phyloP scores from a whole-genome alignment of 2,113 vertebrate genomes.

The Antennarius striatus region DNA sequence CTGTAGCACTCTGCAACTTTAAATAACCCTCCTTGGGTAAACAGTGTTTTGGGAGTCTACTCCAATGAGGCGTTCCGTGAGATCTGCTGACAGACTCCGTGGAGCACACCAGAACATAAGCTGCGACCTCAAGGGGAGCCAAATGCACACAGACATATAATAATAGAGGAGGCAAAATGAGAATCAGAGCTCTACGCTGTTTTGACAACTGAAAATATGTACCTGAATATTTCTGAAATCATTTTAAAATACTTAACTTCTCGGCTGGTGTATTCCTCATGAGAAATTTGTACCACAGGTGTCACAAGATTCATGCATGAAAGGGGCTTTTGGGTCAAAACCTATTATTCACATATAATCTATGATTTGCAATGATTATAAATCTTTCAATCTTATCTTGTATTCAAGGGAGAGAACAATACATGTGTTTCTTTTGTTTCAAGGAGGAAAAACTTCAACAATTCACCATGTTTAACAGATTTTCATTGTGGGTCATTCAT shows the following conservation, averaged over 20 bases:
- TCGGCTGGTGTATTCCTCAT: constrained; percentile 6
- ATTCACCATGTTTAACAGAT: no score
- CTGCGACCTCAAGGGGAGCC: constrained; percentile 55
- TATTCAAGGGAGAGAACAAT: no score
- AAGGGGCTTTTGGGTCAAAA: no score
- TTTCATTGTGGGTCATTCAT: no score
- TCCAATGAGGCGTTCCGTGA: no score
- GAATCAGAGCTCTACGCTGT: constrained; percentile 26
- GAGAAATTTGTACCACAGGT: constrained; percentile 11
- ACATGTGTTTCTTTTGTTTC: no score
- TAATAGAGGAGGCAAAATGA: constrained; percentile 39
- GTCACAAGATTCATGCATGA: no score
- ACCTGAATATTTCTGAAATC: constrained; percentile 25
- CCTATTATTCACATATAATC: no score
- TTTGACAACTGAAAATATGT: constrained; percentile 41
- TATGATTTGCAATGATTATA: background rate
- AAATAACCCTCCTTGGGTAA: constrained; percentile 70
- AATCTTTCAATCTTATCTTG: no score
- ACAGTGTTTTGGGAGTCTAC: constrained; percentile 61
- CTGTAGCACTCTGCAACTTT: constrained; percentile 49
- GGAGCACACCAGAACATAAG: constrained; percentile 55
- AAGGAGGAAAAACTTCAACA: no score
- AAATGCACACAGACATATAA: constrained; percentile 34
- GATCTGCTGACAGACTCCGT: no score
- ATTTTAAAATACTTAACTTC: constrained; percentile 15